phyloP scores from a whole-genome alignment of 2,113 vertebrate species.

The Penelope pileata region DNA sequence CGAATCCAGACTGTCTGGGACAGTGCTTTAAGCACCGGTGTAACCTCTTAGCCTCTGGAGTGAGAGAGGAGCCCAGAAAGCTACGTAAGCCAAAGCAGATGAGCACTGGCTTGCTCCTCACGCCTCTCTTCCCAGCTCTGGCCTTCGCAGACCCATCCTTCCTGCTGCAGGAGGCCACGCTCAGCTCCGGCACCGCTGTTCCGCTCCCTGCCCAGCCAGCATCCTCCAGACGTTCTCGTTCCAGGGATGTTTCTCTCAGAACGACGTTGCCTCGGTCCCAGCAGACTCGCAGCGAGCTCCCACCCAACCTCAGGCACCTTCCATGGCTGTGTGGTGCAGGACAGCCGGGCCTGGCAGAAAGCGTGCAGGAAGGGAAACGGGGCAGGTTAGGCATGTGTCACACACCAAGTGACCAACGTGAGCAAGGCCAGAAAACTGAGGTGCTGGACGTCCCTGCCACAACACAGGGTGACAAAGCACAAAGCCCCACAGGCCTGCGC shows the following conservation, averaged over 20 bases:
- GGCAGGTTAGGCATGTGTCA: no score
- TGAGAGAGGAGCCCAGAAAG: neutral
- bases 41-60: neutral
- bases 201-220: neutral
- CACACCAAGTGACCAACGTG: rapidly evolving
- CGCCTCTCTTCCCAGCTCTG: neutral
- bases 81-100: neutral
- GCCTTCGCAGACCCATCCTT: neutral
- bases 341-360: neutral
- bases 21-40: neutral
- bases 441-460: neutral
- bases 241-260: neutral
- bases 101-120: conserved; percentile 8
- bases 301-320: neutral
- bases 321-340: neutral
- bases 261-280: neutral
- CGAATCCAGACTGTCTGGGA: conserved; percentile 47
- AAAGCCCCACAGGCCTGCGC: neutral
- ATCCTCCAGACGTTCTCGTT: neutral
- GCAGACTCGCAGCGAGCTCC: neutral
- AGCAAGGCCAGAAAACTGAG: neutral
- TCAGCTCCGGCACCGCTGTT: neutral
- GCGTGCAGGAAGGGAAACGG: rapidly evolving
- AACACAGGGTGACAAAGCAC: neutral
- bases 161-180: neutral